Percentiles rank a stretch among this genome's conserved stretches.
Evolutionary conservation across 2,888 invertebrate species (phyloP).

Genomic region (Laothoe populi): DNA sequence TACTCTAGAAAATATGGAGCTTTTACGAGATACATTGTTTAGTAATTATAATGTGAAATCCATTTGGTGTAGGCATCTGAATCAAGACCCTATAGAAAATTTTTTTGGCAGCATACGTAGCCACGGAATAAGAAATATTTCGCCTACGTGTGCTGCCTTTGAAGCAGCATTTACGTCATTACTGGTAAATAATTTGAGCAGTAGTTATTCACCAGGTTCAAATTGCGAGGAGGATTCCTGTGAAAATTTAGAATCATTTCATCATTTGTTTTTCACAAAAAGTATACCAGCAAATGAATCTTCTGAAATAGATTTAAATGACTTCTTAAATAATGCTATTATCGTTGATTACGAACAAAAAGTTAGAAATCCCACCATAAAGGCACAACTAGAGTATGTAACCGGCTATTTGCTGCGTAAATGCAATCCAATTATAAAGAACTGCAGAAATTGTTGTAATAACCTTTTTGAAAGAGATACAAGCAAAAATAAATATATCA

Average conservation of each 20-base stretch:
- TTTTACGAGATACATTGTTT: neutral
- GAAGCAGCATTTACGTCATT: neutral
- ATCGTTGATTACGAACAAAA: neutral
- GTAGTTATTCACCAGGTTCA: neutral
- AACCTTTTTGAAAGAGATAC: neutral
- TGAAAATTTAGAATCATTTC: conserved; percentile 1
- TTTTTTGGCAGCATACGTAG: conserved; percentile 9
- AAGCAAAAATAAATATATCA: neutral
- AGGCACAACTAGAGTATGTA: conserved; percentile 1
- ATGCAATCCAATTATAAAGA: neutral
- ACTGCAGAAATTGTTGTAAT: neutral
- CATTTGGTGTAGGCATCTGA: conserved; percentile 1
- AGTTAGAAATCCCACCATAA: neutral
- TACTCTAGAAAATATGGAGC: neutral
- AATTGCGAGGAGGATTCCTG: conserved; percentile 8
- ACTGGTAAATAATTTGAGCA: neutral
- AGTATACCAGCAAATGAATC: neutral
- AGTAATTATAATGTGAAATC: neutral
- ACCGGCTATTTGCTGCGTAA: neutral
- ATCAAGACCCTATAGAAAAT: neutral
- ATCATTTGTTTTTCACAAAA: neutral
- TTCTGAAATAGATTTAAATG: neutral
- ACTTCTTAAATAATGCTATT: neutral
- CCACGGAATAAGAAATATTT: neutral
- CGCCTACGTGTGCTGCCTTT: neutral